Evolutionary conservation across 2,888 invertebrate species (phyloP), one percentile per base, ranked within the genome.

Genomic region (Nomada hirtipes): DNA sequence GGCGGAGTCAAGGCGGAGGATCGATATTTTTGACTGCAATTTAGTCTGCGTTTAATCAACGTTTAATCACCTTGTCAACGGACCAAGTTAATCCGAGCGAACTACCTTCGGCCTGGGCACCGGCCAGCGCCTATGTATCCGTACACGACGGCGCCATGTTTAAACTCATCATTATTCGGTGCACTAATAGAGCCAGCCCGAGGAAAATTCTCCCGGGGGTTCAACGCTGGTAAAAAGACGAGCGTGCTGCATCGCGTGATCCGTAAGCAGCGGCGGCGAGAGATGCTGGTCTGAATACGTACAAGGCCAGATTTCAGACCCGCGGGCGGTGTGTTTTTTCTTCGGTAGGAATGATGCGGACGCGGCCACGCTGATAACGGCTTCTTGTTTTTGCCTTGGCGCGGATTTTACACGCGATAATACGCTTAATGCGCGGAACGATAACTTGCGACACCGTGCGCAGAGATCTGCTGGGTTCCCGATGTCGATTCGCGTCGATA

Each of bases 61-160:
- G 90, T 92, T 92, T 92, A 92, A 93, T 93, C 91, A 90, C 90
- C 89, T 90, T 90, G 90, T 92, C 91, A 89, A 89, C 90, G 87
- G 84, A 79, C 88, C 88, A 89, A 88, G 90, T 92, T 92, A 92
- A 92, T 92, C 90, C 90, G 82, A 82, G 80, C 87, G 86, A 90
- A 88, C 88, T 84, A 89, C 89, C 87, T 91, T 88, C 88, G 82
- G 76, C 69, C 67, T 57, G 72, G 76, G 60, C 23, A 57, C 65
- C 36, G 61, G 76, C 75, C 71, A 81, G 70, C 75, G 68, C 69
- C 76, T 82, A 74, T 85, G 84, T 85, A 85, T 84, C 81, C 86
- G 88, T 86, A 86, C 86, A 88, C 81, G 86, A 86, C 86, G 87
- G 59, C 88, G 90, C 89, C 86, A 88, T 90, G 86, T 87, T 91